These are phyloP conservation scores for Ceratina australensis DNA, from an alignment of 1,140 invertebrate species.

Conservation along the genomic window DNA sequence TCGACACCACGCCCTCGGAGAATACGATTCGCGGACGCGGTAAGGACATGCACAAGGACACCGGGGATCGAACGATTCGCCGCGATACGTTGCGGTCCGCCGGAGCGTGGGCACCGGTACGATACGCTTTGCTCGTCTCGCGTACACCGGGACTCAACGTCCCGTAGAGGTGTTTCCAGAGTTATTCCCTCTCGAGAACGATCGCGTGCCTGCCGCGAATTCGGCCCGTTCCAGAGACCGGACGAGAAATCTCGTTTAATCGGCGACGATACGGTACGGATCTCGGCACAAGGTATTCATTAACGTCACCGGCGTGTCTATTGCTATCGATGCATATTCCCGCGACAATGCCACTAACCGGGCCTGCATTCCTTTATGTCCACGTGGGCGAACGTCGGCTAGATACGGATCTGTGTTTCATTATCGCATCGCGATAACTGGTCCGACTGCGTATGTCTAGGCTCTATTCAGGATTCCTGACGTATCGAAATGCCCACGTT, in stretches of 20 bases:
- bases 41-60: conserved; percentile 52
- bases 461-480: conserved; percentile 26
- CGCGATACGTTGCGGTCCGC: conserved; percentile 32
- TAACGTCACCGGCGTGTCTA: conserved; percentile 53
- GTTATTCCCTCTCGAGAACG: conserved; percentile 49
- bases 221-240: conserved; percentile 18
- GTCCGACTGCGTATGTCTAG: conserved; percentile 23
- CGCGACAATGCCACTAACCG: conserved; percentile 47
- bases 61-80: conserved; percentile 28
- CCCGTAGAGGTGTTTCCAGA: conserved; percentile 44
- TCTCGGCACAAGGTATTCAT: conserved; percentile 53
- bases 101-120: conserved; percentile 50
- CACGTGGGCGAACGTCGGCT: conserved; percentile 45
- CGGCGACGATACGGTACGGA: conserved; percentile 37
- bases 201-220: conserved; percentile 60
- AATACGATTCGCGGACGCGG: conserved; percentile 36
- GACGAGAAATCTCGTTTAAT: conserved; percentile 56
- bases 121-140: conserved; percentile 52
- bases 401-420: conserved; percentile 52
- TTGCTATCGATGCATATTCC: conserved; percentile 50
- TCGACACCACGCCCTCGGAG: conserved; percentile 37
- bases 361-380: conserved; percentile 28
- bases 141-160: conserved; percentile 36
- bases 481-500: conserved; percentile 23
- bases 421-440: conserved; percentile 48